phyloP scores from a whole-genome alignment of 2,888 invertebrate genomes.

The Pemphredon lugubris region DNA sequence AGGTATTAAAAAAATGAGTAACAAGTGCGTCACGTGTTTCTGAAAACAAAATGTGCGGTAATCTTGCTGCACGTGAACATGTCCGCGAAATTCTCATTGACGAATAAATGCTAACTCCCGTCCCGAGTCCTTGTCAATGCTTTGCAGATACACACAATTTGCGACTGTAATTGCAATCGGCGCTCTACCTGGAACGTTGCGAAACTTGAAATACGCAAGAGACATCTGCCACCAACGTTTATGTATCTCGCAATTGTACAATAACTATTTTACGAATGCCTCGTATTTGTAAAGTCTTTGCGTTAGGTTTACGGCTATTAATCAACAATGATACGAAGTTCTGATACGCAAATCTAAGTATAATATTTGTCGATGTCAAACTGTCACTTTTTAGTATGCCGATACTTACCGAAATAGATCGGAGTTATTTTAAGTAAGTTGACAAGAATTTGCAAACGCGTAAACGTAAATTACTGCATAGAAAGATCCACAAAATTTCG shows the following conservation, averaged over 20 bases:
- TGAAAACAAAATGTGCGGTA: not conserved
- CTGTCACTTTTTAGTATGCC: no score
- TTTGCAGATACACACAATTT: slow-evolving; percentile 1
- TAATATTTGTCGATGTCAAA: no score
- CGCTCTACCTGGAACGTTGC: slow-evolving; percentile 12
- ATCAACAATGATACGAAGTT: no score
- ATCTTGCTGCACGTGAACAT: not conserved
- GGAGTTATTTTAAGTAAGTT: no score
- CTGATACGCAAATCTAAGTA: no score
- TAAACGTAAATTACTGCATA: no score
- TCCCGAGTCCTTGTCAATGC: not conserved
- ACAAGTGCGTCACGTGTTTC: not conserved
- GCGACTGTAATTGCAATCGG: slow-evolving; percentile 2
- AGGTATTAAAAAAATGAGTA: not conserved
- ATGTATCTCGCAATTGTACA: not conserved
- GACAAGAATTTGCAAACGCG: no score
- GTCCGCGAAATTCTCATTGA: slow-evolving; percentile 35
- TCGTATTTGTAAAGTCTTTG: no score
- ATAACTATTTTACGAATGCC: slow-evolving; percentile 5
- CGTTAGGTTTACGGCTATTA: no score
- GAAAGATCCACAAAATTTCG: no score
- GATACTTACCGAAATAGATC: no score
- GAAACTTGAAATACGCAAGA: slow-evolving; percentile 3
- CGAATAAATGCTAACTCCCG: slow-evolving; percentile 7
- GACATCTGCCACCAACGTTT: not conserved